These are phyloP conservation scores for Noctua fimbriata DNA, from an alignment of 2,888 invertebrate genomes.

Conservation along the genomic window DNA sequence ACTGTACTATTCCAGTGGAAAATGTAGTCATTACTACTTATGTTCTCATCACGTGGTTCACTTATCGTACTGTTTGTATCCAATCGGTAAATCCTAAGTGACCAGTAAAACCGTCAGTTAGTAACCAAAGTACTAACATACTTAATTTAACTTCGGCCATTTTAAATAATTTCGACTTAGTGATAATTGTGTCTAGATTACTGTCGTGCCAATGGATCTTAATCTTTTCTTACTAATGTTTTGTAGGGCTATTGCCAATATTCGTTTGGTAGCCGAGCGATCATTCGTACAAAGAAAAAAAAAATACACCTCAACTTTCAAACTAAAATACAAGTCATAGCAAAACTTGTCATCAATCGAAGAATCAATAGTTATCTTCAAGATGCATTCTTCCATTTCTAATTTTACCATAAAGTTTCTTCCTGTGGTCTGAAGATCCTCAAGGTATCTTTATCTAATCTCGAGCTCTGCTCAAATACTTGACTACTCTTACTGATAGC, in stretches of 20 bases:
- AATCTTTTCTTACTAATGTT: slow-evolving; percentile 1
- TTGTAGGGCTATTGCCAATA: slow-evolving; percentile 25
- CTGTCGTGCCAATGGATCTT: neutral
- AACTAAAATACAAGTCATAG: neutral
- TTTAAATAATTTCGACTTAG: neutral
- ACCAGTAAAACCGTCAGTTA: neutral
- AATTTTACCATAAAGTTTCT: neutral
- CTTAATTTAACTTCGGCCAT: no score
- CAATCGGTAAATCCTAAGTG: neutral
- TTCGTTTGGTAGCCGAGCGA: neutral
- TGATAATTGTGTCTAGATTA: slow-evolving; percentile 13
- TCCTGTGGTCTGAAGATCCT: neutral
- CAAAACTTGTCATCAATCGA: neutral
- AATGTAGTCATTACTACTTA: neutral
- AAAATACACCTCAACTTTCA: neutral
- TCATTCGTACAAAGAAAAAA: slow-evolving; percentile 6
- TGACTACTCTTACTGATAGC: no score
- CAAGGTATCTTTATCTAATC: neutral
- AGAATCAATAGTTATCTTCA: neutral
- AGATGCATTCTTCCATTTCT: neutral
- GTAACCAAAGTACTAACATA: neutral
- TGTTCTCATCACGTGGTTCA: neutral
- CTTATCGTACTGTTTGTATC: neutral
- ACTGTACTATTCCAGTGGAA: slow-evolving; percentile 12
- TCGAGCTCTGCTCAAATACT: neutral